Conservation (phyloP, 2,113 vertebrate genomes). For the Poeciliopsis turrubarensis region DNA sequence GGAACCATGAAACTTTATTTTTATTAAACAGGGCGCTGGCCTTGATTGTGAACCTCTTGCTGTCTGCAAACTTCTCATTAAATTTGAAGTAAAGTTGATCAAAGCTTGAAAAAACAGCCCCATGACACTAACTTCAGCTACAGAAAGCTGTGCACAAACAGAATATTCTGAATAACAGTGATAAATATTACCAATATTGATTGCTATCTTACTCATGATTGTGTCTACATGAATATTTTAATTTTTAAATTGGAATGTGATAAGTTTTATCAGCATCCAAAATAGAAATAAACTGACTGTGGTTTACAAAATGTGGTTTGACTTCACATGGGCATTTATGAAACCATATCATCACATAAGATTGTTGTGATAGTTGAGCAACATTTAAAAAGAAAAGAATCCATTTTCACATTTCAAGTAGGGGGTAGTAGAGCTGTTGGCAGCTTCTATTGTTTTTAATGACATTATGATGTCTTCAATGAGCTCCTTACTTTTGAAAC, state of each 20-base stretch:
- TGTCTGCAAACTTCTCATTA: conserved; percentile 2
- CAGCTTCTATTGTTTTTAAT: neutral
- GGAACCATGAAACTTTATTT: too few relatives aligned
- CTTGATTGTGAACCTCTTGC: too few relatives aligned
- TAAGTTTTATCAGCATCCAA: neutral
- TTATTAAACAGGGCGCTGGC: neutral
- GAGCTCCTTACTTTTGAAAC: neutral
- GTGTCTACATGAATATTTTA: neutral
- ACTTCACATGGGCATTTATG: neutral
- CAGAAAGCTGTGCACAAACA: neutral
- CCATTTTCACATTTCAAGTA: neutral
- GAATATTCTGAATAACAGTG: neutral
- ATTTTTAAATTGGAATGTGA: neutral
- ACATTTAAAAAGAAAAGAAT: neutral
- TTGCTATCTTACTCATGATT: neutral
- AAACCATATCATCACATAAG: neutral
- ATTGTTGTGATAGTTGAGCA: neutral
- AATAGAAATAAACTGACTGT: neutral
- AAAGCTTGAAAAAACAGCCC: neutral
- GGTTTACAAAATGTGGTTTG: neutral
- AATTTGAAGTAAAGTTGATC: conserved; percentile 4
- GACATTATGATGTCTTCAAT: neutral
- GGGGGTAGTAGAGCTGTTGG: neutral
- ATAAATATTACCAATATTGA: neutral
- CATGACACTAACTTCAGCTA: neutral